Evolutionary conservation across 2,113 vertebrate genomes (phyloP), one percentile per base, ranked within the genome.

Genomic region (Odocoileus hemionus): DNA sequence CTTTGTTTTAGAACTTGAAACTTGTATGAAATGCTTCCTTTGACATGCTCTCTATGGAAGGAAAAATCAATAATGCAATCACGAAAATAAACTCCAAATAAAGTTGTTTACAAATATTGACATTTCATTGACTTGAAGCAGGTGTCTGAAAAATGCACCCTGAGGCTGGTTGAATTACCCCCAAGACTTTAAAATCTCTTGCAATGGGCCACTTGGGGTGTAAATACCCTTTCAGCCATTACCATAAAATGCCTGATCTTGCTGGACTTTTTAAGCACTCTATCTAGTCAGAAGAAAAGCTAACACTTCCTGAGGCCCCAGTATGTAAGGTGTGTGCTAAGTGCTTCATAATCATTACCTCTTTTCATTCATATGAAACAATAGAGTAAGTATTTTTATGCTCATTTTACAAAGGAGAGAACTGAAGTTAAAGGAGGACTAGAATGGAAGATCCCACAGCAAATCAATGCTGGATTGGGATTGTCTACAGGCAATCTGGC

Each of bases 51-150:
- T 60, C 11, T 28, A 36, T 74, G 25, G 61, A 95, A 58, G 33
- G 26, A 95, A 97, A 96, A 90, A 74, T 61, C 87, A 86, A 70
- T 64, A 91, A 94, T 28, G 6, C 16, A 93, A 55, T 89, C 67
- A 95, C 54, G 12, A 91, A 55, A 97, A 64, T 33, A 91, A 95
- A 92, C n/a, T 55, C 45, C 25, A 89, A 93, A 95, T 95, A 92
- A 33, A 92, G 15, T 70, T 74, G 12, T 82, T 84, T 97, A 61
- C 25, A 96, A 93, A 95, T 55, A 70, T 25, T 76, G 64, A 55
- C 33, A 58, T 88, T 87, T 67, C 70, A 47, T 95, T 89, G 80
- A 91, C 47, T 67, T 97, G 7, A 94, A 96, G 33, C n/a, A 82
- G 30, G 7, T 80, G 11, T 85, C 47, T 52, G 60, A 92, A 85